Percentiles rank a stretch among this genome's conserved stretches.
Evolutionary conservation across 2,888 invertebrate species (phyloP).

Genomic region (Prostheceraeus crozeri): DNA sequence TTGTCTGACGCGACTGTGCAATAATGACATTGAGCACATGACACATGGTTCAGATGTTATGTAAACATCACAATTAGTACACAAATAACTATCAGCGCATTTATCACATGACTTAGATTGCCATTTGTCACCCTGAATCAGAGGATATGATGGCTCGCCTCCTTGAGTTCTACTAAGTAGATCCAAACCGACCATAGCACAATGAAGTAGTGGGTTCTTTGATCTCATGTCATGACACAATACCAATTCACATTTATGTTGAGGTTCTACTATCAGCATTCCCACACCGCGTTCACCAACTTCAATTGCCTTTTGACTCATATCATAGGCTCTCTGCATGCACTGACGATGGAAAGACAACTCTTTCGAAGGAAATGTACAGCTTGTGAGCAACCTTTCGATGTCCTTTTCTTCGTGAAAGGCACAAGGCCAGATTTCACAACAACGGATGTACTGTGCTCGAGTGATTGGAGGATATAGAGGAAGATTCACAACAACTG

Average conservation of each 20-base stretch:
- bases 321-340: too few relatives aligned
- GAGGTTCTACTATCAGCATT: too few relatives aligned
- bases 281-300: too few relatives aligned
- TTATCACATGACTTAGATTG: neutral
- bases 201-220: slow-evolving; percentile 63
- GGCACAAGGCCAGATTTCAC: slow-evolving; percentile 50
- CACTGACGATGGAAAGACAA: too few relatives aligned
- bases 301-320: too few relatives aligned
- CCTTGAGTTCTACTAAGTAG: slow-evolving; percentile 73
- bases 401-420: slow-evolving; percentile 54
- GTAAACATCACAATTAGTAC: slow-evolving; percentile 73
- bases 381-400: slow-evolving; percentile 63
- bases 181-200: slow-evolving; percentile 76
- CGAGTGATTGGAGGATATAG: slow-evolving; percentile 46
- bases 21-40: slow-evolving; percentile 88
- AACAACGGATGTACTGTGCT: slow-evolving; percentile 46
- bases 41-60: slow-evolving; percentile 77
- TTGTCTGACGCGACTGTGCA: slow-evolving; percentile 75
- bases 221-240: slow-evolving; percentile 55
- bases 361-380: too few relatives aligned
- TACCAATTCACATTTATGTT: too few relatives aligned
- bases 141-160: slow-evolving; percentile 64
- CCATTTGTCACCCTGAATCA: slow-evolving; percentile 29
- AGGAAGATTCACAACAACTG: too few relatives aligned
- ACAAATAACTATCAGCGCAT: slow-evolving; percentile 46